These are phyloP conservation scores for Ornithoptera alexandrae DNA, from an alignment of 2,888 invertebrate species.

Conservation along the genomic window DNA sequence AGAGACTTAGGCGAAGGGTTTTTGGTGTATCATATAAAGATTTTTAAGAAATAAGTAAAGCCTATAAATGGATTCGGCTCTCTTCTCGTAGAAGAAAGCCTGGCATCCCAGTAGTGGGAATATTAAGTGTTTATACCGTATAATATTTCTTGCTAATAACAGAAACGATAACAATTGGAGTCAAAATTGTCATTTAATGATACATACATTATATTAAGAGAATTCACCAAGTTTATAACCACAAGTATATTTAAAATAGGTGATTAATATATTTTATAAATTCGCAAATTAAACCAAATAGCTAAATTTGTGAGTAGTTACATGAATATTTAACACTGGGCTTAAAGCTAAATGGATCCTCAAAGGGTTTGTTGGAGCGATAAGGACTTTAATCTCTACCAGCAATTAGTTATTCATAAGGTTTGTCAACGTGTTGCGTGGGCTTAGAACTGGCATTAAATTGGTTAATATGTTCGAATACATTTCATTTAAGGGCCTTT, in stretches of 20 bases:
- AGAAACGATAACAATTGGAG: no score
- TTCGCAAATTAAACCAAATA: slow-evolving; percentile 1
- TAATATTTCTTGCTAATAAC: no score
- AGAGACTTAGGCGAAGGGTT: no score
- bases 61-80: no score
- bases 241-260: not conserved
- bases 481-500: not conserved
- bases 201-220: no score
- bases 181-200: no score
- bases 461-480: slow-evolving; percentile 12
- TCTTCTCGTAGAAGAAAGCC: no score
- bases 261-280: not conserved
- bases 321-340: slow-evolving; percentile 17
- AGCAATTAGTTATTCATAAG: slow-evolving; percentile 22
- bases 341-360: slow-evolving; percentile 14
- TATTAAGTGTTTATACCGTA: no score
- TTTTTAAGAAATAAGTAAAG: no score
- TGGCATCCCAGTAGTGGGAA: no score
- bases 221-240: no score
- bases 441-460: slow-evolving; percentile 5
- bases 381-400: slow-evolving; percentile 19
- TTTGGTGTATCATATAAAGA: no score
- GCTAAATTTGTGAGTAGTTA: slow-evolving; percentile 6
- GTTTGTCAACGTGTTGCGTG: slow-evolving; percentile 1
- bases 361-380: slow-evolving; percentile 21